Conservation (phyloP, 2,888 invertebrate species). For the Zaprionus bogoriensis region DNA sequence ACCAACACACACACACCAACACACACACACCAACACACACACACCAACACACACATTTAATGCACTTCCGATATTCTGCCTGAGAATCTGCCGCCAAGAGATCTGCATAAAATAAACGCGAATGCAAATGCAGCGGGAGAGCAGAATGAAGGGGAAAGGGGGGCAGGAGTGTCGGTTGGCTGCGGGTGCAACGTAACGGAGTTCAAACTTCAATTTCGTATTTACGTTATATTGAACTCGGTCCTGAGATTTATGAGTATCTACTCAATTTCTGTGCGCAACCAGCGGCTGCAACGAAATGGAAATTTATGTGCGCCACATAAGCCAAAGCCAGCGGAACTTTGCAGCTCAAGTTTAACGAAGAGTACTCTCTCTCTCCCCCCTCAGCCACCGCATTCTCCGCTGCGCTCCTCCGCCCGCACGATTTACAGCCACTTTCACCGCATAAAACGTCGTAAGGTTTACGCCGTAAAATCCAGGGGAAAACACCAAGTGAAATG, state of each 20-base stretch:
- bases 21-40: neutral
- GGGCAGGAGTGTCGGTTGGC: too few species aligned
- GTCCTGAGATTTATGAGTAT: slow-evolving; percentile 65
- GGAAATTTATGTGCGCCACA: slow-evolving; percentile 68
- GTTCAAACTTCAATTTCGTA: slow-evolving; percentile 64
- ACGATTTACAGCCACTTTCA: slow-evolving; percentile 70
- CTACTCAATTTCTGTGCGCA: slow-evolving; percentile 73
- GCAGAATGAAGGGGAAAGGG: neutral
- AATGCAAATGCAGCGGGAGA: slow-evolving; percentile 48
- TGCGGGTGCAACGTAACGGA: neutral
- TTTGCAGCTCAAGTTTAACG: slow-evolving; percentile 24
- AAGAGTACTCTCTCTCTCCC: too few species aligned
- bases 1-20: neutral
- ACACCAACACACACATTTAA: slow-evolving; percentile 37
- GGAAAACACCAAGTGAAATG: slow-evolving; percentile 57
- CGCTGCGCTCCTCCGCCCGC: neutral
- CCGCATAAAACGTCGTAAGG: slow-evolving; percentile 71
- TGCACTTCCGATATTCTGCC: slow-evolving; percentile 58
- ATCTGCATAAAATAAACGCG: slow-evolving; percentile 34
- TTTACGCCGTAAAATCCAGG: slow-evolving; percentile 60
- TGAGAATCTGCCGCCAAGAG: slow-evolving; percentile 22
- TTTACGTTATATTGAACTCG: slow-evolving; percentile 75
- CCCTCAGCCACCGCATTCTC: neutral
- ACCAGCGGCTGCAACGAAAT: slow-evolving; percentile 74
- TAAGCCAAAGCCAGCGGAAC: slow-evolving; percentile 44